A percentile compares a stretch with the other conserved stretches of the same genome.
Evolutionary conservation across 2,113 vertebrate genomes (phyloP).

Genomic region (Carassius carassius): DNA sequence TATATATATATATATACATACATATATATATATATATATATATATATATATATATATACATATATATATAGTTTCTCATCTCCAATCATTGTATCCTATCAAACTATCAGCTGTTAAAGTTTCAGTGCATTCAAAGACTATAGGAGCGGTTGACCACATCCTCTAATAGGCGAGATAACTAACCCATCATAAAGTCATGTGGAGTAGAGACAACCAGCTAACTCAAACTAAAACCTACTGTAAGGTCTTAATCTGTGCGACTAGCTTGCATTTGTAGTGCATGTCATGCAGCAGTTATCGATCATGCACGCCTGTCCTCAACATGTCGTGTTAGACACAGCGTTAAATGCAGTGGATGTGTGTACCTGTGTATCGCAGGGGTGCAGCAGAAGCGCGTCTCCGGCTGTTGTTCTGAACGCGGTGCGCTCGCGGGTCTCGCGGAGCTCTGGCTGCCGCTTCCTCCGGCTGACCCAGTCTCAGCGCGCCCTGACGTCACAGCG

Average conservation of each 20-base stretch:
- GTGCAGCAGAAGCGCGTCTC: neutral
- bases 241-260: slow-evolving; percentile 2
- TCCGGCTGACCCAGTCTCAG: slow-evolving; percentile 46
- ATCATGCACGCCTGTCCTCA: neutral
- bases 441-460: slow-evolving; percentile 35
- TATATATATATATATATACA: no score
- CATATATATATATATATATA: no score
- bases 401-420: slow-evolving; percentile 3
- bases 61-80: neutral
- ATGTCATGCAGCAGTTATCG: neutral
- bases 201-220: slow-evolving; percentile 9
- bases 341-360: neutral
- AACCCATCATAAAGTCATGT: slow-evolving; percentile 8
- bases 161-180: neutral
- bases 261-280: neutral
- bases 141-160: slow-evolving; percentile 11
- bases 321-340: neutral
- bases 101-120: neutral
- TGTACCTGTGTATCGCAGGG: slow-evolving; percentile 36
- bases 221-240: neutral
- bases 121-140: neutral
- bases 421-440: neutral
- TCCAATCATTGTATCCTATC: neutral
- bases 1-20: no score
- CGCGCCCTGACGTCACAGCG: slow-evolving; percentile 55